Conservation (phyloP, 2,888 invertebrate species). For the Dastarcus helophoroides region DNA sequence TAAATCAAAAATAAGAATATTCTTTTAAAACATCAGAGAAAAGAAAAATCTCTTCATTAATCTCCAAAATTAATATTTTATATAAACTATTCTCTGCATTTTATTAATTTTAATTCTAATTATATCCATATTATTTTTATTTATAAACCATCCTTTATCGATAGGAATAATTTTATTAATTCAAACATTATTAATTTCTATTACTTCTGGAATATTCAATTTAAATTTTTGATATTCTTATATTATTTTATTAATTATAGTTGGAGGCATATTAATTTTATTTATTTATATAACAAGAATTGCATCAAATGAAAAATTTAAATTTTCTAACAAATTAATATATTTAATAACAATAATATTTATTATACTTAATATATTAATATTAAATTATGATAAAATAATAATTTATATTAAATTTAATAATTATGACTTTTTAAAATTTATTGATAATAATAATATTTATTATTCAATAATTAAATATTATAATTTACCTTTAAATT, state of each 20-base stretch:
- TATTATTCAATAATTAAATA: constrained; percentile 40
- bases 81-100: constrained; percentile 50
- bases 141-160: constrained; percentile 41
- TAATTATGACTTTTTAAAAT: constrained; percentile 22
- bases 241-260: constrained; percentile 49
- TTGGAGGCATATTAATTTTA: constrained; percentile 52
- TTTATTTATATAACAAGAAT: constrained; percentile 54
- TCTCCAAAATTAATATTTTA: constrained; percentile 60
- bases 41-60: constrained; percentile 46
- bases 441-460: constrained; percentile 9
- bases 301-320: constrained; percentile 49
- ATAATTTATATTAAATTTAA: constrained; percentile 18
- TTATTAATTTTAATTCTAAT: constrained; percentile 26
- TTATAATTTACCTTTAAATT: constrained; percentile 42
- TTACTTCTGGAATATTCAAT: constrained; percentile 40
- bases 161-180: constrained; percentile 44
- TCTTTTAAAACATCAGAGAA: constrained; percentile 51
- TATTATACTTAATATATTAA: constrained; percentile 21
- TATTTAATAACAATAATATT: constrained; percentile 29
- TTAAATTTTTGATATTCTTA: constrained; percentile 48
- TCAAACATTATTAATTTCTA: constrained; percentile 41
- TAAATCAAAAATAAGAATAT: constrained; percentile 49
- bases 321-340: constrained; percentile 5
- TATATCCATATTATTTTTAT: constrained; percentile 34
- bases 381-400: constrained; percentile 27